Conservation (phyloP, 1,140 invertebrate species). For the Panagrolaimus sp. region DNA sequence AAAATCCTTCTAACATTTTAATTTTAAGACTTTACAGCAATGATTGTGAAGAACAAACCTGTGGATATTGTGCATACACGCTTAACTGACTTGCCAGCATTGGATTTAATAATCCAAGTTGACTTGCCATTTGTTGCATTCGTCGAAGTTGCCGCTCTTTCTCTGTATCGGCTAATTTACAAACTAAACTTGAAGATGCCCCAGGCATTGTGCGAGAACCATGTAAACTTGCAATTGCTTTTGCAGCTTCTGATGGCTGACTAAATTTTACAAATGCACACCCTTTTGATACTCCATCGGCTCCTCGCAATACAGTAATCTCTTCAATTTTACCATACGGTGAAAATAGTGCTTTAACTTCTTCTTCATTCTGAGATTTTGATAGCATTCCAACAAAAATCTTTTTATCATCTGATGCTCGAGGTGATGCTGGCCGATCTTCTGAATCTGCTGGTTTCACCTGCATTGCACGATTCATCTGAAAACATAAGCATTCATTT, state of each 20-base stretch:
- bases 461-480: conserved; percentile 99
- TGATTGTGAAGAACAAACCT: conserved; percentile 66
- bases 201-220: conserved; percentile 99
- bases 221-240: conserved; percentile 92
- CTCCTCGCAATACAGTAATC: conserved; percentile 89
- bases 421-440: conserved; percentile 65
- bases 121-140: conserved; percentile 99
- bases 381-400: conserved; percentile 73
- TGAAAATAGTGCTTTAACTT: conserved; percentile 84
- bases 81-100: conserved; percentile 93
- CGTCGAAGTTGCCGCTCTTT: conserved; percentile 95
- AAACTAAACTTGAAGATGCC: conserved; percentile 94
- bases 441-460: conserved; percentile 98
- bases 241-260: conserved; percentile 88
- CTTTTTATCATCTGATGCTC: conserved; percentile 47
- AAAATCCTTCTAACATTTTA: too few species aligned
- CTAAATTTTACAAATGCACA: conserved; percentile 99
- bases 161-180: conserved; percentile 99
- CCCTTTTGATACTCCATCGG: conserved; percentile 85
- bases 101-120: conserved; percentile 92
- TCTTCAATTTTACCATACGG: conserved; percentile 91
- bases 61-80: conserved; percentile 79
- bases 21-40: too few species aligned
- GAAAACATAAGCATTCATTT: conserved; percentile 61
- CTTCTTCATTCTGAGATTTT: conserved; percentile 90